Conservation (phyloP, 2,113 vertebrate species). For the Tachycineta bicolor region DNA sequence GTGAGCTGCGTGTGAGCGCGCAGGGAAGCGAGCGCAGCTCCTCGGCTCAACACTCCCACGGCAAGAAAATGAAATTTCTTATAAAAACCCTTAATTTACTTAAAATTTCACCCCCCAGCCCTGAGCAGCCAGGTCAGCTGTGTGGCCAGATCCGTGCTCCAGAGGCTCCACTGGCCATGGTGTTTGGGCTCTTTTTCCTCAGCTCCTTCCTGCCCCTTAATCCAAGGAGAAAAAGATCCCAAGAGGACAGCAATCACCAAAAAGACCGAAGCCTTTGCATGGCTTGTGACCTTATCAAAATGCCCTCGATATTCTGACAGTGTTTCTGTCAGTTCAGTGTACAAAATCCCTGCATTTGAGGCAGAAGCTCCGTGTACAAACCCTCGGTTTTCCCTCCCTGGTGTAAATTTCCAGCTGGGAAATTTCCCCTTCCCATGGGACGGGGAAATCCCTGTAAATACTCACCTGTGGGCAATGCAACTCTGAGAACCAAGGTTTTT, state of each 20-base stretch:
- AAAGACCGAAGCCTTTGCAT: accelerated
- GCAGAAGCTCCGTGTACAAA: background rate
- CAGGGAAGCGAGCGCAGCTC: accelerated
- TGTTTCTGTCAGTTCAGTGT: background rate
- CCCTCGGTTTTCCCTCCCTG: background rate
- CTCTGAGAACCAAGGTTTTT: background rate
- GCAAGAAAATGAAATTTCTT: background rate
- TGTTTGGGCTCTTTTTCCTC: background rate
- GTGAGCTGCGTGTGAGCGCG: accelerated
- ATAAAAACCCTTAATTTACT: background rate
- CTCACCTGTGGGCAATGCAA: background rate
- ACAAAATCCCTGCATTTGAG: background rate
- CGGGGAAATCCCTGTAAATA: conserved; percentile 27
- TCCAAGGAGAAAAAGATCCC: accelerated
- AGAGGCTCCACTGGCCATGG: background rate
- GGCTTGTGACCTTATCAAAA: accelerated
- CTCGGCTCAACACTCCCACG: background rate
- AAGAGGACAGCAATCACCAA: accelerated
- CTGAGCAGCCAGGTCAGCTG: background rate
- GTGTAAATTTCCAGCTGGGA: background rate
- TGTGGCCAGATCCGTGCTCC: accelerated
- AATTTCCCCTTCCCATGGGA: background rate
- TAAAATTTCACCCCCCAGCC: background rate
- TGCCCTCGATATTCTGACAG: accelerated
- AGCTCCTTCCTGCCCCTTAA: background rate